These are phyloP conservation scores for Anabacerthia variegaticeps DNA, from an alignment of 2,797 vertebrate species.

Conservation along the genomic window DNA sequence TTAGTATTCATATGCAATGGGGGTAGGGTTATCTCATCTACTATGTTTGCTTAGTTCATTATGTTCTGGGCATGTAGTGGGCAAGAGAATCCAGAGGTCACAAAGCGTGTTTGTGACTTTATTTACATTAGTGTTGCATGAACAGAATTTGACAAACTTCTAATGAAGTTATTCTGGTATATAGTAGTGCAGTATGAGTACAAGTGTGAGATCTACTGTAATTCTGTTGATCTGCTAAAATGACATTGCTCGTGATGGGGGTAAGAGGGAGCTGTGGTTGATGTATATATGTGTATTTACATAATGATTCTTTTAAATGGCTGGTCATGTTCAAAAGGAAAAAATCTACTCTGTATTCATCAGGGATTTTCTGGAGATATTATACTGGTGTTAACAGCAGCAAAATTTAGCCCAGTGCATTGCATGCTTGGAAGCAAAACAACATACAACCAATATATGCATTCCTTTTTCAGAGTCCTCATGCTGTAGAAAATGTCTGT, in stretches of 20 bases:
- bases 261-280: neutral
- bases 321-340: neutral
- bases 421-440: neutral
- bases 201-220: neutral
- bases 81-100: neutral
- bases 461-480: neutral
- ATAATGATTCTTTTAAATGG: neutral
- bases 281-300: neutral
- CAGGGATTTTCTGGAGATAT: neutral
- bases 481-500: neutral
- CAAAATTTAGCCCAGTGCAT: neutral
- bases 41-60: neutral
- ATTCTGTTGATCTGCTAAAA: neutral
- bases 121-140: neutral
- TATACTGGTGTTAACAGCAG: neutral
- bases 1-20: neutral
- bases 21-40: neutral
- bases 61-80: neutral
- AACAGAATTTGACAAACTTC: neutral
- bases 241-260: neutral
- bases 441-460: neutral
- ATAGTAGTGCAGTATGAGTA: neutral
- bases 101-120: neutral
- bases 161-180: neutral
- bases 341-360: neutral